Evolutionary conservation across 2,888 invertebrate species (phyloP), one percentile per base, ranked within the genome.

Genomic region (Ommatoiulus sabulosus): DNA sequence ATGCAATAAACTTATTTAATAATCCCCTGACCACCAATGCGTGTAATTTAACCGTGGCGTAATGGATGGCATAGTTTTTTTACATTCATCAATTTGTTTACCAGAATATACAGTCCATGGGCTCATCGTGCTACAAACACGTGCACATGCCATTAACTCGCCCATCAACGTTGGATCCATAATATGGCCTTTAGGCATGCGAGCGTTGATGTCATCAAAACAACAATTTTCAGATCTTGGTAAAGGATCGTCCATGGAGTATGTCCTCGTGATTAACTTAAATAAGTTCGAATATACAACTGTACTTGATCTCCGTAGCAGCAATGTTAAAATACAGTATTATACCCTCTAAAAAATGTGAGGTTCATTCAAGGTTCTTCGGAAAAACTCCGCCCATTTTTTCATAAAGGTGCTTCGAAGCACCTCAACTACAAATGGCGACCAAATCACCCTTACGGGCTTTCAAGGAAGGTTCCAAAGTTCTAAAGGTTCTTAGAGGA

Each of bases 1-100:
- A 63, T 20, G 63, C 63, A 63, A 63, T 63, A 63, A 63, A 63
- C 63, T 20, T 63, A 63, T 63, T 63, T 20, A 20, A n/a, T 63
- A 72, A 24, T 24, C 24, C 72, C 72, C 7, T 72, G 72, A 72
- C 72, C 72, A 24, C 12, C 72, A 72, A 24, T 72, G 72, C n/a
- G 72, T 24, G 72, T 72, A 72, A 24, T 72, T 72, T 72, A 5
- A 72, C 63, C 63, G n/a, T 8, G 72, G 72, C 24, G 8, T 72
- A 72, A 72, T 72, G 24, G 72, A 10, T 10, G 24, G 17, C 10
- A 2, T 72, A 24, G 7, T 52, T 52, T 52, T 72, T 72, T 24
- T 24, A 72, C 10, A 52, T 52, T 24, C 72, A 24, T 8, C 72
- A 72, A 72, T 72, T 8, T 72, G 24, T 72, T 72, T 72, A 72